Conservation (phyloP, 2,888 invertebrate species). For the Zelleria hepariella region DNA sequence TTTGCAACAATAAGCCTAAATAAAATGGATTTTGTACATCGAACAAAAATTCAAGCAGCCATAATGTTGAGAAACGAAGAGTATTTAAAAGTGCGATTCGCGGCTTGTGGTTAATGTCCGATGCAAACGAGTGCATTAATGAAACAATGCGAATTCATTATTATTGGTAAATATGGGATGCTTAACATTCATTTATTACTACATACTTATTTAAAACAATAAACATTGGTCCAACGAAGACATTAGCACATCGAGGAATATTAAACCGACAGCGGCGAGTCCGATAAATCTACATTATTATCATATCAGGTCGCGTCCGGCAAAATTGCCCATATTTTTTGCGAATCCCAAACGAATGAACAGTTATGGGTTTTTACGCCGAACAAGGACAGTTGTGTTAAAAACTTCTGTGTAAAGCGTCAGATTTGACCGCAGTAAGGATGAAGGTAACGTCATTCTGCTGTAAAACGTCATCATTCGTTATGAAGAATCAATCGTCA, state of each 20-base stretch:
- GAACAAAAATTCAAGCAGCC: too few species aligned
- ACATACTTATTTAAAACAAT: neutral
- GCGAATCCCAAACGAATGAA: neutral
- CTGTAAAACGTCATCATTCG: too few species aligned
- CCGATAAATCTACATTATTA: neutral
- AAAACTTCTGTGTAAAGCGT: too few species aligned
- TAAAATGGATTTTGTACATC: too few species aligned
- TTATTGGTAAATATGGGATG: neutral
- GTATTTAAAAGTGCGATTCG: neutral
- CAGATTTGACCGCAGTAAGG: too few species aligned
- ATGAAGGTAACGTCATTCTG: too few species aligned
- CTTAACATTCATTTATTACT: neutral
- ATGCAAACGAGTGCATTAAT: neutral
- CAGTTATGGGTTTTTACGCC: neutral
- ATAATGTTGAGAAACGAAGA: neutral
- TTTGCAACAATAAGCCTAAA: too few species aligned
- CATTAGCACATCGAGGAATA: slow-evolving; percentile 4
- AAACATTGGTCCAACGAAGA: neutral
- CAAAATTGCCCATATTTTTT: neutral
- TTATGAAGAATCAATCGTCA: too few species aligned
- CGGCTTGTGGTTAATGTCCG: neutral
- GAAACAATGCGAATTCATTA: neutral
- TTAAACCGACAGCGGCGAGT: neutral
- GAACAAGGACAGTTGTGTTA: neutral
- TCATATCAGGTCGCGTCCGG: neutral